Evolutionary conservation across 2,113 vertebrate species (phyloP).

Genomic region (Hemibagrus wyckioides): DNA sequence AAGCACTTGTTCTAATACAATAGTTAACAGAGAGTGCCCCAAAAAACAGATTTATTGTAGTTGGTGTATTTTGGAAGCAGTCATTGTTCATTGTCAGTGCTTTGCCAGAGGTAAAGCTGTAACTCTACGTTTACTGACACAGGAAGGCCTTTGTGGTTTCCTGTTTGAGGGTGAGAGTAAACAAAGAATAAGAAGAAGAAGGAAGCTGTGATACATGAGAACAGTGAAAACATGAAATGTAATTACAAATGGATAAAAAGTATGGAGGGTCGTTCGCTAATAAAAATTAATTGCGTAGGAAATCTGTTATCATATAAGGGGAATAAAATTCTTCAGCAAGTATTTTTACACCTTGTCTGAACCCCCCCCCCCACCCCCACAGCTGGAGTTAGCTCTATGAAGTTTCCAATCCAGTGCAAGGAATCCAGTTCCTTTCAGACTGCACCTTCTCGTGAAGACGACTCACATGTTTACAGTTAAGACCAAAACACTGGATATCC

Average conservation of each 20-base stretch:
- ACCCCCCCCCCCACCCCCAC: not conserved
- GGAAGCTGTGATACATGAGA: too few relatives aligned
- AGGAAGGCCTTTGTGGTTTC: not conserved
- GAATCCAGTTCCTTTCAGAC: not conserved
- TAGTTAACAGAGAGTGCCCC: too few relatives aligned
- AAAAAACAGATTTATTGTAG: too few relatives aligned
- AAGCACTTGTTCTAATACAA: not conserved
- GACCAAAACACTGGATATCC: not conserved
- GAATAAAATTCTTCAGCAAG: not conserved
- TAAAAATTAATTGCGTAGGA: not conserved
- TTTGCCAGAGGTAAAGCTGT: too few relatives aligned
- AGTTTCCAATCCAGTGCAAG: not conserved
- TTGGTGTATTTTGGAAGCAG: not conserved
- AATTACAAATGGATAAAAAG: not conserved
- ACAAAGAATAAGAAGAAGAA: too few relatives aligned
- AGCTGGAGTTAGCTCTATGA: not conserved
- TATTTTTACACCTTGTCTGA: not conserved
- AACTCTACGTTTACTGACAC: not conserved
- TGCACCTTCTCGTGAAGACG: too few relatives aligned
- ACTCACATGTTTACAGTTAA: not conserved
- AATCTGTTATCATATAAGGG: not conserved
- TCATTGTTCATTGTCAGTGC: too few relatives aligned
- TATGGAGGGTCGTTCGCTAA: not conserved
- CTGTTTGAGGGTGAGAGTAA: too few relatives aligned
- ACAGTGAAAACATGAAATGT: too few relatives aligned